Percentiles rank a stretch among this genome's conserved stretches.
phyloP scores from a whole-genome alignment of 2,888 invertebrate species.

The Serrognathus titanus region DNA sequence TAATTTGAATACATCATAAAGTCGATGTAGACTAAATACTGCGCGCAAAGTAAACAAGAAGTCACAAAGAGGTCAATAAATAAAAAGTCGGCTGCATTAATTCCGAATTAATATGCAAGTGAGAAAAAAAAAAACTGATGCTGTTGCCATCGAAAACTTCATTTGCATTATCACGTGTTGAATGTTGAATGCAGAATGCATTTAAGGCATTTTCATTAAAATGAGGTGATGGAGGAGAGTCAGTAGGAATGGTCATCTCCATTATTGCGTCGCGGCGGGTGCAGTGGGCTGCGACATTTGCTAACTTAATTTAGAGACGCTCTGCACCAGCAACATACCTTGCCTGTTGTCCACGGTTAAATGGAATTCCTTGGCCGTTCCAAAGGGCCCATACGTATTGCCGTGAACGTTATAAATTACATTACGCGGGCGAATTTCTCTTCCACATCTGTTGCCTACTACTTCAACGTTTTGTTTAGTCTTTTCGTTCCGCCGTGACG shows the following conservation, averaged over 20 bases:
- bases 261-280: slow-evolving; percentile 42
- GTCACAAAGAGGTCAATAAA: too few relatives aligned
- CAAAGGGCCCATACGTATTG: slow-evolving; percentile 25
- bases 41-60: too few relatives aligned
- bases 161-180: too few relatives aligned
- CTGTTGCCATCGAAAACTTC: too few relatives aligned
- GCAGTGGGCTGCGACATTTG: slow-evolving; percentile 43
- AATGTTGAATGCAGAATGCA: slow-evolving; percentile 29
- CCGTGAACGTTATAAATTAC: slow-evolving; percentile 36
- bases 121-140: too few relatives aligned
- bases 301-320: slow-evolving; percentile 46
- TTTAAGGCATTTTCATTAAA: slow-evolving; percentile 47
- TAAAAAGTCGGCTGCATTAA: too few relatives aligned
- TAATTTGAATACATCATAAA: too few relatives aligned
- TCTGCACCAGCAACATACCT: slow-evolving; percentile 33
- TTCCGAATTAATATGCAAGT: too few relatives aligned
- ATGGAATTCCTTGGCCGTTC: slow-evolving; percentile 35
- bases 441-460: slow-evolving; percentile 33
- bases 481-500: too few relatives aligned
- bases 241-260: slow-evolving; percentile 33
- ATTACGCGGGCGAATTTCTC: slow-evolving; percentile 34
- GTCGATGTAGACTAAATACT: too few relatives aligned
- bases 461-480: too few relatives aligned
- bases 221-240: slow-evolving; percentile 43
- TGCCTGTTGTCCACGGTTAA: slow-evolving; percentile 33